Conservation (phyloP, 2,888 invertebrate genomes). For the Apocheima hispidaria region DNA sequence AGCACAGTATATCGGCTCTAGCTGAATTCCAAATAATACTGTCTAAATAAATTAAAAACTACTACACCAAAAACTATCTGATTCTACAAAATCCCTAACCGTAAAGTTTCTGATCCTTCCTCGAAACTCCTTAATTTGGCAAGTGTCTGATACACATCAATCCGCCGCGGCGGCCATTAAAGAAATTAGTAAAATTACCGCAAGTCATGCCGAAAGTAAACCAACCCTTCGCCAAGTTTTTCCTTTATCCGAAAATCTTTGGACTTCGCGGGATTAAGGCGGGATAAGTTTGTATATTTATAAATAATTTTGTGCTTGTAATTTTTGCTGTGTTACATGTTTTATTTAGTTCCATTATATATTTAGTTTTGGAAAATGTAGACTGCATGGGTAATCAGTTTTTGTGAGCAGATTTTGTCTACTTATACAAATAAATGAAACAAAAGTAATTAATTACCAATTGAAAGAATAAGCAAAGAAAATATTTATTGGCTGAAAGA, state of each 20-base stretch:
- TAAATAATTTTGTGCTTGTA: conserved; percentile 4
- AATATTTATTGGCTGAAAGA: neutral
- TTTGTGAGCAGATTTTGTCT: too few relatives aligned
- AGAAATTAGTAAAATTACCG: conserved; percentile 37
- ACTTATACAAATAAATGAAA: too few relatives aligned
- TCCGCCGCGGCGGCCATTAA: conserved; percentile 27
- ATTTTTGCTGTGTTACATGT: neutral
- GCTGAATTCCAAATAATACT: neutral
- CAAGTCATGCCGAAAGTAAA: conserved; percentile 30
- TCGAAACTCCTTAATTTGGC: conserved; percentile 18
- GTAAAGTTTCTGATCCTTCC: conserved; percentile 13
- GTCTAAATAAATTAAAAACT: conserved; percentile 8
- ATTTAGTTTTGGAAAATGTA: too few relatives aligned
- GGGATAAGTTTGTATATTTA: conserved; percentile 17
- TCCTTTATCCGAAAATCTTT: conserved; percentile 30
- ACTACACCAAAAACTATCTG: conserved; percentile 16
- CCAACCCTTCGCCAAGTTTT: conserved; percentile 29
- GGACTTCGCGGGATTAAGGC: conserved; percentile 12
- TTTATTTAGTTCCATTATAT: neutral
- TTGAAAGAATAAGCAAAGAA: too few relatives aligned
- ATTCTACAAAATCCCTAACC: conserved; percentile 1
- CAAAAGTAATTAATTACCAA: neutral
- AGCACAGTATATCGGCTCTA: neutral
- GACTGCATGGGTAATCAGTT: too few relatives aligned
- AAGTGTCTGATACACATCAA: conserved; percentile 32